Percentiles rank a stretch among this genome's conserved stretches.
These are phyloP conservation scores for Xanthia togata DNA, from an alignment of 2,888 invertebrate species.

Conservation along the genomic window DNA sequence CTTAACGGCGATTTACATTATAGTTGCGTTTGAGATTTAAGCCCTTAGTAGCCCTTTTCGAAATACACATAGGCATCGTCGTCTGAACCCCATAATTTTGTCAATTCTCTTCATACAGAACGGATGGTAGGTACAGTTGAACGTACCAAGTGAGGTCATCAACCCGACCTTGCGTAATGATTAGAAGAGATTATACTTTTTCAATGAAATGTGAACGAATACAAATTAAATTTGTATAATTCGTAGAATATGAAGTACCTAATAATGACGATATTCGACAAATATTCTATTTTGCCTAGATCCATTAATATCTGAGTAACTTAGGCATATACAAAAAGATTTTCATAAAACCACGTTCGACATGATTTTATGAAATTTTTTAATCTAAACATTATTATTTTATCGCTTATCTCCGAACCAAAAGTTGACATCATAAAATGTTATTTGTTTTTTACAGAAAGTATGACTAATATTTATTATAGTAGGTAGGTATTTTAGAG, in stretches of 20 bases:
- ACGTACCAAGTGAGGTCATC: slow-evolving; percentile 29
- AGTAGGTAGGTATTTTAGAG: neutral
- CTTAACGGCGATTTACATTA: neutral
- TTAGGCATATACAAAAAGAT: neutral
- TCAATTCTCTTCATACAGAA: slow-evolving; percentile 23
- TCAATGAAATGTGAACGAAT: neutral
- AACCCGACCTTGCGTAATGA: slow-evolving; percentile 35
- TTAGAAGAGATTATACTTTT: slow-evolving; percentile 14
- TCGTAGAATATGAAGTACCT: neutral
- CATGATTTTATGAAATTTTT: slow-evolving; percentile 7
- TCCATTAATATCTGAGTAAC: slow-evolving; percentile 9
- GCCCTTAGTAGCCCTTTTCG: neutral
- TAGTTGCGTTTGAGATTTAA: neutral
- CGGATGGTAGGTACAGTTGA: slow-evolving; percentile 13
- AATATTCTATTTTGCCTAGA: slow-evolving; percentile 4
- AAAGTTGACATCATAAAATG: slow-evolving; percentile 46
- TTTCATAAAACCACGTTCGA: slow-evolving; percentile 4
- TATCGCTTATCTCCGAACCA: slow-evolving; percentile 3
- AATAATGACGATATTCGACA: neutral
- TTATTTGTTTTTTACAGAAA: slow-evolving; percentile 18
- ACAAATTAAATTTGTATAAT: neutral
- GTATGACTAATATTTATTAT: slow-evolving; percentile 24
- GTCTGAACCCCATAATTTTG: slow-evolving; percentile 33
- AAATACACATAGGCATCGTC: slow-evolving; percentile 3
- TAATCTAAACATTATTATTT: too few species aligned